Evolutionary conservation across 2,797 vertebrate genomes (phyloP).

Genomic region (Erithacus rubecula): DNA sequence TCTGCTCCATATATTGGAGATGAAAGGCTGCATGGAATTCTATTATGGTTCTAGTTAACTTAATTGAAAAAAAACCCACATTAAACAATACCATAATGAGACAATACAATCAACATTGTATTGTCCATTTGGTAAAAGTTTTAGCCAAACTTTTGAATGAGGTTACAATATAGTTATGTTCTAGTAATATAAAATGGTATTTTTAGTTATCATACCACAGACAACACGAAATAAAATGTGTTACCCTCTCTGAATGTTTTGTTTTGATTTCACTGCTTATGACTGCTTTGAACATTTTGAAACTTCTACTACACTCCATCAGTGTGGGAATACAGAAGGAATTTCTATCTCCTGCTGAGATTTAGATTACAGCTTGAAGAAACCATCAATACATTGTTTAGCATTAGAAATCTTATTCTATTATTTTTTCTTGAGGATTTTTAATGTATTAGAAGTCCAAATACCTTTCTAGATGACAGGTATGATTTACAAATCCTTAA

Average conservation of each 20-base stretch:
- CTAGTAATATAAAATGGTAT: neutral
- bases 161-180: neutral
- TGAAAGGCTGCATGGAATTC: neutral
- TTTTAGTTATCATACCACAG: neutral
- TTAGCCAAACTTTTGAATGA: neutral
- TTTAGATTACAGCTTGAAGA: slow-evolving; percentile 11
- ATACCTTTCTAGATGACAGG: neutral
- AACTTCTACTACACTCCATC: neutral
- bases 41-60: neutral
- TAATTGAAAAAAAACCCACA: neutral
- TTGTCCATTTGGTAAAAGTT: neutral
- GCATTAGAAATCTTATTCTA: neutral
- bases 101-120: no score
- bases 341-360: neutral
- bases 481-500: neutral
- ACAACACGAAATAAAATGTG: neutral
- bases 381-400: neutral
- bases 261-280: neutral
- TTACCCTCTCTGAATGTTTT: neutral
- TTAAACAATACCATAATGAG: no score
- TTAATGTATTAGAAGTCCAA: neutral
- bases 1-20: neutral
- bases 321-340: neutral
- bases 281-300: neutral
- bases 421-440: neutral